These are phyloP conservation scores for Apteryx owenii DNA, from an alignment of 2,113 vertebrate genomes.

Conservation along the genomic window DNA sequence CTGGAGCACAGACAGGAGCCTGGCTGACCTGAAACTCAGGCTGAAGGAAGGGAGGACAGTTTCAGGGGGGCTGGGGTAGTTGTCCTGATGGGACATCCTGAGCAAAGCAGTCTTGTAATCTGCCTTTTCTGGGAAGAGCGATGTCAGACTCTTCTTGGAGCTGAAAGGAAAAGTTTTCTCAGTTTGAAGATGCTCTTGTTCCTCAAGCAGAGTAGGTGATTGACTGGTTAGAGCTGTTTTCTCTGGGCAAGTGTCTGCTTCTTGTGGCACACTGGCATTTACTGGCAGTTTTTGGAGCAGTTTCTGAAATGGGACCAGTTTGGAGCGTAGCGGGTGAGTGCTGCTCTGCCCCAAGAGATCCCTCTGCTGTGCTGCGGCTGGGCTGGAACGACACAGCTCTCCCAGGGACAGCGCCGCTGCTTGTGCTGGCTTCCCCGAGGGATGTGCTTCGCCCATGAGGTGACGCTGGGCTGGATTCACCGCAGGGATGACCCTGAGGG, in stretches of 20 bases:
- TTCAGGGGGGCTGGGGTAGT: not conserved
- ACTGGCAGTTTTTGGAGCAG: not conserved
- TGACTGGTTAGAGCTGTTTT: not conserved
- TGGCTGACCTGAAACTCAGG: not conserved
- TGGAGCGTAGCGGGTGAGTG: not conserved
- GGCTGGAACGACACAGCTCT: not conserved
- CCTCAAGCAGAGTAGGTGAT: not conserved
- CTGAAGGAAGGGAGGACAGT: not conserved
- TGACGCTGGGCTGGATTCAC: not conserved
- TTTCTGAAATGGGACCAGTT: rapidly evolving
- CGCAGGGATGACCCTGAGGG: not conserved
- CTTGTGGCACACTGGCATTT: rapidly evolving
- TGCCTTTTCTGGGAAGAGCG: rapidly evolving
- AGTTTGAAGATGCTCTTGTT: not conserved
- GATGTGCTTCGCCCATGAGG: not conserved
- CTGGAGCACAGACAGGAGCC: not conserved
- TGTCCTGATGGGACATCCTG: not conserved
- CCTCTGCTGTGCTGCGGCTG: not conserved
- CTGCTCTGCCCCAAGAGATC: not conserved
- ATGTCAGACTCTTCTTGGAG: not conserved
- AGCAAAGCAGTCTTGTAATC: not conserved
- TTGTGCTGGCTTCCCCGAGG: not conserved
- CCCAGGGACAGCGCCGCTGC: rapidly evolving
- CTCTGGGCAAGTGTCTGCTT: not conserved
- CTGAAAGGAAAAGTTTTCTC: not conserved